Evolutionary conservation across 1,140 invertebrate species (phyloP).

Genomic region (Ostrea edulis): DNA sequence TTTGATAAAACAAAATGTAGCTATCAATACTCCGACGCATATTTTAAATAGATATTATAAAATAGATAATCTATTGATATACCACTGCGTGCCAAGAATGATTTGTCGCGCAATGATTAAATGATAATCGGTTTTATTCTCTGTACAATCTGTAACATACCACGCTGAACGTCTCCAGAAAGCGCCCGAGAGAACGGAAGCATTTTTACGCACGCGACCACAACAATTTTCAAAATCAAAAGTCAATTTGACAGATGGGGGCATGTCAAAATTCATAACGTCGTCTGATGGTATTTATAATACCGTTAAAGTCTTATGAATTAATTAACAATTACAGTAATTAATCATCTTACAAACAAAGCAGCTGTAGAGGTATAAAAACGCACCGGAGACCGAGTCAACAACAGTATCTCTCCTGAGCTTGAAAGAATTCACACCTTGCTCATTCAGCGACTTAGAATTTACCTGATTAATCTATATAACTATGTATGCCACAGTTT

Average conservation of each 20-base stretch:
- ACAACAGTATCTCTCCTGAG: background rate
- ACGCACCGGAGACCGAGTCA: background rate
- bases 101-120: slow-evolving; percentile 1
- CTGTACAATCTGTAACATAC: background rate
- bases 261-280: slow-evolving; percentile 32
- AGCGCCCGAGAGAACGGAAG: background rate
- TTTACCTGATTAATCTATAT: background rate
- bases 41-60: background rate
- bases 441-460: too few species aligned
- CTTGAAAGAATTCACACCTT: background rate
- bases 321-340: slow-evolving; percentile 13
- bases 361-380: background rate
- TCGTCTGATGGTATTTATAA: slow-evolving; percentile 2
- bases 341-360: slow-evolving; percentile 15
- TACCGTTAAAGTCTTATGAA: background rate
- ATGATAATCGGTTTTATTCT: background rate
- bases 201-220: slow-evolving; percentile 21
- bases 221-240: slow-evolving; percentile 37
- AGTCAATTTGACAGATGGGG: slow-evolving; percentile 7
- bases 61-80: background rate
- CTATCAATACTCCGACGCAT: slow-evolving; percentile 6
- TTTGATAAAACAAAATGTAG: background rate
- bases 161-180: background rate
- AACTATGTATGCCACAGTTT: background rate
- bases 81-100: background rate